Percentiles rank a stretch among this genome's conserved stretches.
Conservation (phyloP, 2,113 vertebrate species). For the Ploceus nigricollis region DNA sequence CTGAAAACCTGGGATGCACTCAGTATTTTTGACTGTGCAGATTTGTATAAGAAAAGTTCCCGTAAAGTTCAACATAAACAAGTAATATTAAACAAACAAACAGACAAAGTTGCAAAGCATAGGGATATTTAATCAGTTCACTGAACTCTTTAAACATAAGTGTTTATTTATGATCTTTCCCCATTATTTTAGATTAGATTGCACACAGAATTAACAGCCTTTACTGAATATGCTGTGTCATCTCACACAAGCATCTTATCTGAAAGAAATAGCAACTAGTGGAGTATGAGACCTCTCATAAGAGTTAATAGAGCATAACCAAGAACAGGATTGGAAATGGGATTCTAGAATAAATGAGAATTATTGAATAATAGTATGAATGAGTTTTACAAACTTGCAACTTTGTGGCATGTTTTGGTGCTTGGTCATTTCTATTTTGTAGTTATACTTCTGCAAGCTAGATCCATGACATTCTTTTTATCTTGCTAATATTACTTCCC, state of each 20-base stretch:
- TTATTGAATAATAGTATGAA: not conserved
- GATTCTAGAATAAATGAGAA: not conserved
- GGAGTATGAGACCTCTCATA: not conserved
- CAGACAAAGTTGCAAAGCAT: not conserved
- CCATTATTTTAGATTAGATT: not conserved
- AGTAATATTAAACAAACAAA: not conserved
- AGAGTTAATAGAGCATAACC: not conserved
- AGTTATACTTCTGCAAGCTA: not conserved
- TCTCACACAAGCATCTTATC: not conserved
- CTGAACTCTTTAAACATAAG: not conserved
- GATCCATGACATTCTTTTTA: not conserved
- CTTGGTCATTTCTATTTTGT: not conserved
- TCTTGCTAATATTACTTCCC: not conserved
- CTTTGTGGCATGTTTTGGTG: not conserved
- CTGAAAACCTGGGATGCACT: not conserved
- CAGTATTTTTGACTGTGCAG: not conserved
- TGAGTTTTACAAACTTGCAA: not conserved
- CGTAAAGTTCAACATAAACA: not conserved
- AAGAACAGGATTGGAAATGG: not conserved
- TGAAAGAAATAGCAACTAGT: not conserved
- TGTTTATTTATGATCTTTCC: not conserved
- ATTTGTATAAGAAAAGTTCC: not conserved
- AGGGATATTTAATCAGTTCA: not conserved
- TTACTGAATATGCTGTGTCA: not conserved
- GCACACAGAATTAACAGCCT: not conserved